These are phyloP conservation scores for Rhombomys opimus DNA, from an alignment of 2,113 vertebrate species.

Conservation along the genomic window DNA sequence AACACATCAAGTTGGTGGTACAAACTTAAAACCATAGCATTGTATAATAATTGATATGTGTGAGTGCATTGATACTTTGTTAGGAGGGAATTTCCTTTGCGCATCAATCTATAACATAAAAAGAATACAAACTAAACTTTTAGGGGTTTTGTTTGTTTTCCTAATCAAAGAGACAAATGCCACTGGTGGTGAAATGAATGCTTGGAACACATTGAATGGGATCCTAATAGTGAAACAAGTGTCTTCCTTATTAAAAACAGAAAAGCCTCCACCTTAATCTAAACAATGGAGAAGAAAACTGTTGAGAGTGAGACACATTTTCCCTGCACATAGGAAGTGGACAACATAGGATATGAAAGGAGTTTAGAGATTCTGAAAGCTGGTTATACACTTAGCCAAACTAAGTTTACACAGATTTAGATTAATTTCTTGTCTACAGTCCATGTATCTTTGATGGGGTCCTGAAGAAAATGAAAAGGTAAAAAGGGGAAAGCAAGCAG, in stretches of 20 bases:
- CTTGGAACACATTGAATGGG: neutral
- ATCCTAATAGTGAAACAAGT: neutral
- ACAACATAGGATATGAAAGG: rapidly evolving
- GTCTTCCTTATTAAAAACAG: neutral
- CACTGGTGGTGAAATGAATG: neutral
- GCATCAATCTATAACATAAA: neutral
- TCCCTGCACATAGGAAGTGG: neutral
- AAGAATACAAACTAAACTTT: neutral
- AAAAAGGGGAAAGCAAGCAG: neutral
- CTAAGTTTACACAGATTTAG: neutral
- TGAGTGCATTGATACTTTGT: neutral
- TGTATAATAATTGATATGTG: neutral
- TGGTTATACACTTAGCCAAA: neutral
- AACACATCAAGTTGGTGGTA: neutral
- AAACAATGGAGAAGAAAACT: neutral
- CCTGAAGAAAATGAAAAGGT: neutral
- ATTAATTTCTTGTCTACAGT: neutral
- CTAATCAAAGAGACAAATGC: neutral
- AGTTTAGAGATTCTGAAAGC: neutral
- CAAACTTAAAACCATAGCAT: neutral
- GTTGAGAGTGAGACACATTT: rapidly evolving
- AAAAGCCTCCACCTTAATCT: neutral
- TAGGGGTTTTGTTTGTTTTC: neutral
- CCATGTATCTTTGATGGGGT: neutral
- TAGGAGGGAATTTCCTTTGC: neutral